A percentile compares a stretch with the other conserved stretches of the same genome.
phyloP scores from a whole-genome alignment of 2,797 vertebrate species.

The Kryptopterus vitreolus region DNA sequence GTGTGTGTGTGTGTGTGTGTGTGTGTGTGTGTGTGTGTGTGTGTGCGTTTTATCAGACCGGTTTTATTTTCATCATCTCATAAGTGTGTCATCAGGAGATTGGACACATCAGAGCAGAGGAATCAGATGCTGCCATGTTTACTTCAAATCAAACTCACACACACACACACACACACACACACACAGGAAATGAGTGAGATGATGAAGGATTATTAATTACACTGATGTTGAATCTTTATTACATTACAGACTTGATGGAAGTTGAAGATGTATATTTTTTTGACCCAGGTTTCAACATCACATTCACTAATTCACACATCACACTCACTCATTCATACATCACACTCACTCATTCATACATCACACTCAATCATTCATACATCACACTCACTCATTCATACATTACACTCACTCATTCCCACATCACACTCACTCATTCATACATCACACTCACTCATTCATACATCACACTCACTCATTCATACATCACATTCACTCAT shows the following conservation, averaged over 20 bases:
- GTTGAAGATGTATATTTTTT: not conserved
- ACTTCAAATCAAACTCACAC: constrained; percentile 49
- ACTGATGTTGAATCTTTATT: not conserved
- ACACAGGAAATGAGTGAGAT: not conserved
- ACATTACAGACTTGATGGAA: not conserved
- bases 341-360: too few species aligned
- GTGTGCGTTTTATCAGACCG: constrained; percentile 47
- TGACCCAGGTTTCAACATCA: too few species aligned
- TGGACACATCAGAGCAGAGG: constrained; percentile 43
- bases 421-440: too few species aligned
- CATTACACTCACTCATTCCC: too few species aligned
- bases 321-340: too few species aligned
- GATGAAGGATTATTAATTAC: constrained; percentile 28
- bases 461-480: too few species aligned
- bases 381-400: too few species aligned
- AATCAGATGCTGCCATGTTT: constrained; percentile 55
- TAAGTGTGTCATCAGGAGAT: constrained; percentile 53
- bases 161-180: constrained; percentile 17
- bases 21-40: constrained; percentile 7
- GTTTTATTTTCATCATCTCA: constrained; percentile 49
- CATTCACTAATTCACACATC: too few species aligned
- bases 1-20: constrained; percentile 1
- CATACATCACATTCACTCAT: too few species aligned
- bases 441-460: too few species aligned
- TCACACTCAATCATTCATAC: too few species aligned